These are phyloP conservation scores for Characodon lateralis DNA, from an alignment of 2,797 vertebrate genomes.

Conservation along the genomic window DNA sequence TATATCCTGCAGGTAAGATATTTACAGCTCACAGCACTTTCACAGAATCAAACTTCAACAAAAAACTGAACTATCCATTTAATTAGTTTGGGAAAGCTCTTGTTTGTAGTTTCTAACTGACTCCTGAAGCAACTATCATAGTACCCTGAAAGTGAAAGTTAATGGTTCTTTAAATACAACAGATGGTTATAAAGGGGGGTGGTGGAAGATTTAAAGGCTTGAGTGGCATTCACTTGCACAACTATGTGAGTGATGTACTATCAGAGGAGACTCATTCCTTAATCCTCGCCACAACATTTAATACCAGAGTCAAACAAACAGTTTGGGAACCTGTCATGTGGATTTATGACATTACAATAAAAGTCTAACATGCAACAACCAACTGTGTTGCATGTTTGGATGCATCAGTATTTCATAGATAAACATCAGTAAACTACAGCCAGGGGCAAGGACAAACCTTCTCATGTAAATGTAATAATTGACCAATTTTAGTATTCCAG, in stretches of 20 bases:
- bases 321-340: background rate
- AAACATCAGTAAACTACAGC: background rate
- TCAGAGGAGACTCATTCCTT: background rate
- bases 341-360: slow-evolving; percentile 3
- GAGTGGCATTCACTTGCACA: background rate
- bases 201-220: background rate
- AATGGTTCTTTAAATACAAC: background rate
- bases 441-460: background rate
- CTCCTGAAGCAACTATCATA: too few relatives aligned
- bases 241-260: background rate
- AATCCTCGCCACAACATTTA: background rate
- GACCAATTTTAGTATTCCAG: too few relatives aligned
- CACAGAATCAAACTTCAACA: too few relatives aligned
- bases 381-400: background rate
- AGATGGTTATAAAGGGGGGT: too few relatives aligned
- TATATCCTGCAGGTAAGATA: too few relatives aligned
- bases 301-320: slow-evolving; percentile 4
- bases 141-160: background rate
- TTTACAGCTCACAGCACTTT: too few relatives aligned
- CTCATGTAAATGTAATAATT: background rate
- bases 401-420: background rate
- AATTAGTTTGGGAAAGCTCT: too few relatives aligned
- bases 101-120: too few relatives aligned
- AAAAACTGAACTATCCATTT: too few relatives aligned
- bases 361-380: background rate